Evolutionary conservation across 2,888 invertebrate species (phyloP), one percentile per base, ranked within the genome.

Genomic region (Cotesia congregata): DNA sequence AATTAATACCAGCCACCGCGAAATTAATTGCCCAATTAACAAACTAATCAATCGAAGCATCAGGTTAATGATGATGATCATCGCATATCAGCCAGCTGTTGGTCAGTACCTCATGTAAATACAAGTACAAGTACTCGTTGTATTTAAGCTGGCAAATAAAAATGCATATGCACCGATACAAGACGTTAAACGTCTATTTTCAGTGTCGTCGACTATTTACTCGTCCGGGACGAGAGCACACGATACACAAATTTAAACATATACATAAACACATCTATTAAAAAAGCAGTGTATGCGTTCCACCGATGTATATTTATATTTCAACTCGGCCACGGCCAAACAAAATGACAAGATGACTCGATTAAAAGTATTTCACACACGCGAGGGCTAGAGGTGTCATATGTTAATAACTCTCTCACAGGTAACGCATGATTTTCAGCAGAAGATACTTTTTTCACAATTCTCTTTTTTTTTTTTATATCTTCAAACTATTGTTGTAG

Each of bases 321-420:
- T 86, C 84, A 88, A 88, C 83, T 84, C 87, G 87, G 88, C 88
- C 88, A 88, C 86, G 88, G 88, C 86, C 88, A 87, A 83, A 83
- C 80, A 78, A 76, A 61, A 81, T 41, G 41, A 41, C 41, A 78
- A 76, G 64, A 81, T 41, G 41, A 41, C 41, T 50, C 12, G 50
- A 50, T 50, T 50, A 50, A 50, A 50, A 50, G 12, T 50, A 50
- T 50, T 50, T 50, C 50, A 50, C 50, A 50, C 50, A 50, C 12
- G 50, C 12, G 50, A 50, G 50, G 50, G 50, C 12, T 50, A 50
- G 9, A 50, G 12, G 50, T 50, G 50, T 50, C 50, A 50, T 50
- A 12, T 50, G 50, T 50, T 50, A 50, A 12, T 50, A 50, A 50
- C 7, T 50, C 50, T 50, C 50, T 50, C 50, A 50, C 30, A 30